Base-by-base conservation (phyloP, 2,888 invertebrate species). In the Phengaris arion region DNA sequence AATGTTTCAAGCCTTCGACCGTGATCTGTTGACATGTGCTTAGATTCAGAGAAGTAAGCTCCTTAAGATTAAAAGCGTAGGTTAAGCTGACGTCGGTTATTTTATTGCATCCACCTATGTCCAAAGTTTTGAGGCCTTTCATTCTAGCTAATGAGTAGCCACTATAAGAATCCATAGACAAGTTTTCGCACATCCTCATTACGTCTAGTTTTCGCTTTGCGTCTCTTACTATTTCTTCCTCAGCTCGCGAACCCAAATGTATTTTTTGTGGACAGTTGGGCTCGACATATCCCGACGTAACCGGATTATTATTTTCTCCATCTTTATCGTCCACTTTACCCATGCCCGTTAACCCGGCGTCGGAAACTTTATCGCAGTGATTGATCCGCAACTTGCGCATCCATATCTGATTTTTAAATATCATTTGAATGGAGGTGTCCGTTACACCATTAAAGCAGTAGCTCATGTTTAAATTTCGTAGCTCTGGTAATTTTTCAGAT, bases 361-460 rank as follows among this genome's bases (percentile, higher is more conserved):
- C 96, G 10, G 96, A 95, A 54, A 96, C 94, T 84, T 94, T 94
- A 80, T 94, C 94, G 87, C 96, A 97, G 82, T 95, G 95, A 80
- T 95, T 95, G 77, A 97, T 86, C 77, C 94, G 94, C 69, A 97
- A 91, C 45, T 89, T 94, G 64, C 94, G 91, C 68, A 97, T 88
- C 79, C 91, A 86, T 15, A 94, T 84, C 81, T 96, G 94, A 81
- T 96, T 94, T 80, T 95, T 94, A 77, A 96, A 95, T 79, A 97
- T 94, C 68, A 94, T 94, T 89, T 96, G 95, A 75, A 96, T 91
- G 22, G 95, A 95, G 77, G 92, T 92, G 83, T 97, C 96, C 5
- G 96, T 96, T 0, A 96, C 95, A n/a, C 95, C 95, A 88, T 94
- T 95, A 79, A 95, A 95, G 83, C 96, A 96, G 80, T 95, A 95